phyloP scores from a whole-genome alignment of 2,113 vertebrate species.

The Amazona guildingii region DNA sequence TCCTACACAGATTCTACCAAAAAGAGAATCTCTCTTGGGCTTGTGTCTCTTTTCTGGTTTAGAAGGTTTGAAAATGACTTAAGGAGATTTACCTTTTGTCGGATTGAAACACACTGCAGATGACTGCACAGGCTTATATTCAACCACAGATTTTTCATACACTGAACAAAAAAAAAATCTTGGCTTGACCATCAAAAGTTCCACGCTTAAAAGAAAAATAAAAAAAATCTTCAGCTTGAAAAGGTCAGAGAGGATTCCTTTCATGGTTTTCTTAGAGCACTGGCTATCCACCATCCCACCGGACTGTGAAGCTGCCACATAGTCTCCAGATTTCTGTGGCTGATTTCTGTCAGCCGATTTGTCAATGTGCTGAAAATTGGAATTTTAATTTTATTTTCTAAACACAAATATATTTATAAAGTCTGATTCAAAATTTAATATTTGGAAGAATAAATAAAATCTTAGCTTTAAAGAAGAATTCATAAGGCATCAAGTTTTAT shows the following conservation, averaged over 20 bases:
- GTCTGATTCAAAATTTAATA: not conserved
- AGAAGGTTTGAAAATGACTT: not conserved
- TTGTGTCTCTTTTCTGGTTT: not conserved
- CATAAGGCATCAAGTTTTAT: fast-evolving
- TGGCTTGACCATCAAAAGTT: not conserved
- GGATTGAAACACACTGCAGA: not conserved
- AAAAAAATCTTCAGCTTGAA: not conserved
- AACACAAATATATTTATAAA: not conserved
- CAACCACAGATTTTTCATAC: not conserved
- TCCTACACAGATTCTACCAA: not conserved
- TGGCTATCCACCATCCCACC: not conserved
- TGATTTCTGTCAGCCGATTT: not conserved
- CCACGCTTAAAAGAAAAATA: not conserved
- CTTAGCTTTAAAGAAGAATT: not conserved
- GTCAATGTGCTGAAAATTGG: not conserved
- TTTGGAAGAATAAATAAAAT: not conserved
- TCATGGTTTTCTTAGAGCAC: not conserved
- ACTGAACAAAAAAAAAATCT: not conserved
- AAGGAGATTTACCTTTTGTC: not conserved
- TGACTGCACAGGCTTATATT: not conserved
- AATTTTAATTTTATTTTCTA: not conserved
- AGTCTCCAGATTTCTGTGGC: not conserved
- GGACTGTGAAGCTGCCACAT: not conserved
- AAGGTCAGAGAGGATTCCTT: not conserved
- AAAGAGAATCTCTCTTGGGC: not conserved